Conservation (phyloP, 2,888 invertebrate species). For the Cosmopolites sordidus region DNA sequence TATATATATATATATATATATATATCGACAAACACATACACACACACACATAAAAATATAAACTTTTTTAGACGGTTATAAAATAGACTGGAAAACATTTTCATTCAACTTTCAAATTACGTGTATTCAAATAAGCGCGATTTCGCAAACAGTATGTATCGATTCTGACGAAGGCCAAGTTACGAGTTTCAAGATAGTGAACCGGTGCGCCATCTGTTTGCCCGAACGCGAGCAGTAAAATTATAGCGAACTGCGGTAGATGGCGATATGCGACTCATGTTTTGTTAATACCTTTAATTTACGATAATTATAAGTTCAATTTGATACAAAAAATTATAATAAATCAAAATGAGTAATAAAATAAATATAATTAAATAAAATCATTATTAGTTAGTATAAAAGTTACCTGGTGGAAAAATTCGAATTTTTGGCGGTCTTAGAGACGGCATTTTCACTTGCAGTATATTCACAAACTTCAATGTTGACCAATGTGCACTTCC, state of each 20-base stretch:
- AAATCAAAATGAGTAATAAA: too few relatives aligned
- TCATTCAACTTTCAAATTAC: too few relatives aligned
- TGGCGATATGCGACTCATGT: slow-evolving; percentile 4
- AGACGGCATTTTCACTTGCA: slow-evolving; percentile 7
- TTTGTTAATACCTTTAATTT: too few relatives aligned
- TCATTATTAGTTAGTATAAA: too few relatives aligned
- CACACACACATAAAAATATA: too few relatives aligned
- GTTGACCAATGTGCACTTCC: neutral
- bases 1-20: too few relatives aligned
- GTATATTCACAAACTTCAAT: neutral
- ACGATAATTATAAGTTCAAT: too few relatives aligned
- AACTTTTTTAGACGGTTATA: too few relatives aligned
- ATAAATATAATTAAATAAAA: too few relatives aligned
- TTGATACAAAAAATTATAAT: too few relatives aligned
- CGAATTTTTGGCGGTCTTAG: slow-evolving; percentile 3
- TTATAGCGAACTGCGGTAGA: slow-evolving; percentile 1
- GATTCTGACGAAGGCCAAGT: neutral
- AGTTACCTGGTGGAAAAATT: slow-evolving; percentile 17
- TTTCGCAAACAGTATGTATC: slow-evolving; percentile 6
- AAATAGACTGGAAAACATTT: too few relatives aligned
- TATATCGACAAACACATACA: too few relatives aligned
- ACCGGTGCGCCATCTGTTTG: neutral
- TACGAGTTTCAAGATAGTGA: neutral
- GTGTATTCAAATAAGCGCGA: slow-evolving; percentile 3
- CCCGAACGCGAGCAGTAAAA: neutral